Conservation (phyloP, 2,797 vertebrate genomes). For the Lepus oiostolus region DNA sequence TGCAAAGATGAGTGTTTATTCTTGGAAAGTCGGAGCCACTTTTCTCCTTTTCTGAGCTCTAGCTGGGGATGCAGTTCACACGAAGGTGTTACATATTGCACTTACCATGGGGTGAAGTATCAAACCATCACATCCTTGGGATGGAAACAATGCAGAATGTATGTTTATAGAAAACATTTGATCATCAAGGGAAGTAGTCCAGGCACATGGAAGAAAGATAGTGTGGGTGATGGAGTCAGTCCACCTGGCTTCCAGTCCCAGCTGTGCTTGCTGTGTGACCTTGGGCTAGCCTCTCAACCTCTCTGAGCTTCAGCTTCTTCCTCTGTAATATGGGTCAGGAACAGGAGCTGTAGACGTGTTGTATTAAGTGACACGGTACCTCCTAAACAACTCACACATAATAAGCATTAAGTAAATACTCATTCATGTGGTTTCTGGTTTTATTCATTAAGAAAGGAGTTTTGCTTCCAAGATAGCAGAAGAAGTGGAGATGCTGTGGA, state of each 20-base stretch:
- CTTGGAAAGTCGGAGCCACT: not conserved
- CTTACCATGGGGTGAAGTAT: not conserved
- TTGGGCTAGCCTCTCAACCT: not conserved
- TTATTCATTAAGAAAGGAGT: constrained; percentile 36
- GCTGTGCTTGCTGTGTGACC: not conserved
- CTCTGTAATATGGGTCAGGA: not conserved
- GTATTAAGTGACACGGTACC: not conserved
- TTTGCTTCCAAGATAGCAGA: constrained; percentile 44
- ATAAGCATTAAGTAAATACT: not conserved
- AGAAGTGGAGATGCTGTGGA: not conserved
- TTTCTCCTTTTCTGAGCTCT: not conserved
- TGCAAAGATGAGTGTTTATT: not conserved
- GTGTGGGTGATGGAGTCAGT: not conserved
- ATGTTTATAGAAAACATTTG: not conserved
- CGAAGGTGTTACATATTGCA: no score
- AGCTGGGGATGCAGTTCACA: not conserved
- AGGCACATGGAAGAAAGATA: not conserved
- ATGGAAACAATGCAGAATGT: not conserved
- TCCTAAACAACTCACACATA: not conserved
- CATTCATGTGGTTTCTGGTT: not conserved
- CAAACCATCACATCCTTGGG: not conserved
- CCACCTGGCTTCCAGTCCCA: not conserved
- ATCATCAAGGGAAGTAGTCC: not conserved
- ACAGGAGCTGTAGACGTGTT: not conserved
- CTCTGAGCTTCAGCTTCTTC: not conserved